Conservation (phyloP, 2,888 invertebrate genomes). For the Teleogryllus oceanicus region DNA sequence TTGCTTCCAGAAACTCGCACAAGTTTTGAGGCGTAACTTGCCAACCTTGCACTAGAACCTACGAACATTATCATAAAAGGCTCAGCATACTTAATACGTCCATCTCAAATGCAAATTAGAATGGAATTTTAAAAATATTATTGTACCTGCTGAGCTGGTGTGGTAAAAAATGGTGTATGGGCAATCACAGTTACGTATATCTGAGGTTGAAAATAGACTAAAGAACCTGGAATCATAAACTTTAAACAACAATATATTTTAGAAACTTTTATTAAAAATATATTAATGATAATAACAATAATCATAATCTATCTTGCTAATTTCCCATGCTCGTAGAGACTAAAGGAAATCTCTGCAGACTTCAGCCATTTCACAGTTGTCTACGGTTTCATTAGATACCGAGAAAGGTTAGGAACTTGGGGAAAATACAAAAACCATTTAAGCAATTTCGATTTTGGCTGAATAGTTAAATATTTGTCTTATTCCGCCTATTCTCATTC, state of each 20-base stretch:
- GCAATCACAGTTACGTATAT: slow-evolving; percentile 72
- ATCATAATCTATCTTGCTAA: not conserved
- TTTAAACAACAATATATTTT: slow-evolving; percentile 43
- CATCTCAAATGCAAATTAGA: not conserved
- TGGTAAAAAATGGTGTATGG: slow-evolving; percentile 69
- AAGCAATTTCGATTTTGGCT: no score
- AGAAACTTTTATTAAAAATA: not conserved
- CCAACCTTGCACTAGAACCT: slow-evolving; percentile 68
- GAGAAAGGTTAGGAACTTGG: no score
- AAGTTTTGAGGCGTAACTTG: slow-evolving; percentile 59
- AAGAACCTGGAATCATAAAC: slow-evolving; percentile 67
- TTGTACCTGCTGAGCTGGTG: slow-evolving; percentile 63
- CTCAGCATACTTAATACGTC: not conserved
- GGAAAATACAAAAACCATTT: no score
- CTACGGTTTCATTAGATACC: no score
- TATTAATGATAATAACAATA: not conserved
- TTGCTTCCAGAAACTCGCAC: slow-evolving; percentile 54
- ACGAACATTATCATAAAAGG: slow-evolving; percentile 12
- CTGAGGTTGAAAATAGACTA: slow-evolving; percentile 59
- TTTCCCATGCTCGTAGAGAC: no score
- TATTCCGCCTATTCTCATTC: no score
- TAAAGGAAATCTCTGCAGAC: no score
- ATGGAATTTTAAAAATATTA: not conserved
- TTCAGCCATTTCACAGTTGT: no score
- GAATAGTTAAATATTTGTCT: no score